Percentiles rank a stretch among this genome's conserved stretches.
These are phyloP conservation scores for Acanthosoma haemorrhoidale DNA, from an alignment of 2,888 invertebrate genomes.

Conservation along the genomic window DNA sequence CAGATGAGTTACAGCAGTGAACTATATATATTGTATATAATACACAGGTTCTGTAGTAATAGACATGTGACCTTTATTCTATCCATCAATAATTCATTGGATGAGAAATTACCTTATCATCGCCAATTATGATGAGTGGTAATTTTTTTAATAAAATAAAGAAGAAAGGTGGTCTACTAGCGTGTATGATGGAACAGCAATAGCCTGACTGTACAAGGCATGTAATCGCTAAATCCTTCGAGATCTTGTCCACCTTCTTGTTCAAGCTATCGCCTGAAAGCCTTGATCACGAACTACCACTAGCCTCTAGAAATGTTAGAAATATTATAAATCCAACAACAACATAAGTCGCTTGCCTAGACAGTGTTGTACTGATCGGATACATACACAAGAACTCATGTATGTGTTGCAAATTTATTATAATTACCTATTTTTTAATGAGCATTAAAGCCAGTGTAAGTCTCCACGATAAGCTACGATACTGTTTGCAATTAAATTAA, in stretches of 20 bases:
- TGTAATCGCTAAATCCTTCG: too few species aligned
- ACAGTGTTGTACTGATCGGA: neutral
- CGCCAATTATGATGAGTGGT: too few species aligned
- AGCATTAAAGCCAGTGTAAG: neutral
- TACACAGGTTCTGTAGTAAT: too few species aligned
- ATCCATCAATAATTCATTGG: too few species aligned
- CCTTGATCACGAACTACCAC: neutral
- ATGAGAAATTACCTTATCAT: too few species aligned
- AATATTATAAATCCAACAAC: neutral
- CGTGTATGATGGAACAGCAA: conserved; percentile 51
- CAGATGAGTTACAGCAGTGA: too few species aligned
- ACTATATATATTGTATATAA: too few species aligned
- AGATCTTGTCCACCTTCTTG: neutral
- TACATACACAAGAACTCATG: neutral
- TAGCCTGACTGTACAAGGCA: conserved; percentile 39
- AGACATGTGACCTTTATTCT: too few species aligned
- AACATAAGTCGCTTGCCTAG: neutral
- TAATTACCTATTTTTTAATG: neutral
- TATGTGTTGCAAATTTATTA: neutral
- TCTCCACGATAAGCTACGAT: neutral
- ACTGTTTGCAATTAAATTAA: conserved; percentile 34
- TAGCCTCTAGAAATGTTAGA: neutral
- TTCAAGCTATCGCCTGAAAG: neutral
- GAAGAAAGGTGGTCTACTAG: too few species aligned
- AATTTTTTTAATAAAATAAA: too few species aligned